Conservation (phyloP, 1,140 invertebrate genomes). For the Achroia grisella region DNA sequence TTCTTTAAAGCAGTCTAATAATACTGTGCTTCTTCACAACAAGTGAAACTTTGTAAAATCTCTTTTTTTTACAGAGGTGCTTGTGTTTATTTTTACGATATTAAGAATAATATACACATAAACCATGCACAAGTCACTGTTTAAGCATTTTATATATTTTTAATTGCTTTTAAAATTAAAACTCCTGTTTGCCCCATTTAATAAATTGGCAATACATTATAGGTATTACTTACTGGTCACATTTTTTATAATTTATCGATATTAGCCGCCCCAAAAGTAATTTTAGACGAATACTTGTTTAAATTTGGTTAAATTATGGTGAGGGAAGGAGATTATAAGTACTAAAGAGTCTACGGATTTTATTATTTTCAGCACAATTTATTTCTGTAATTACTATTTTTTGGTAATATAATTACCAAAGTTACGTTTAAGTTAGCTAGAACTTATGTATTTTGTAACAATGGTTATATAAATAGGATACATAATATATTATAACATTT, state of each 20-base stretch:
- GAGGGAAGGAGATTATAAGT: not conserved
- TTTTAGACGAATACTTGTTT: constrained; percentile 1
- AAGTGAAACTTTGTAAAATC: too few species aligned
- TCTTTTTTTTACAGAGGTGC: too few species aligned
- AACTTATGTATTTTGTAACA: too few species aligned
- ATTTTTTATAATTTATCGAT: constrained; percentile 9
- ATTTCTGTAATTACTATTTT: not conserved
- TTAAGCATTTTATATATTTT: not conserved
- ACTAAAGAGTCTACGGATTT: not conserved
- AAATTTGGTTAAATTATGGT: not conserved
- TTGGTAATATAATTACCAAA: too few species aligned
- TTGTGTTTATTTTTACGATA: not conserved
- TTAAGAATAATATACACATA: not conserved
- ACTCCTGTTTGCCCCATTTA: constrained; percentile 9
- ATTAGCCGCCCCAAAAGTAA: constrained; percentile 2
- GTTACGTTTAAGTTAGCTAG: too few species aligned
- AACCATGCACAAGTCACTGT: too few species aligned
- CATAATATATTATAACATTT: too few species aligned
- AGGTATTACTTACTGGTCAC: constrained; percentile 1
- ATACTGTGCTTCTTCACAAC: too few species aligned
- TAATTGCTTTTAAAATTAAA: constrained; percentile 10
- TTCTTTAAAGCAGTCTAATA: too few species aligned
- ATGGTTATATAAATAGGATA: too few species aligned
- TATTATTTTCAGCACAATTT: not conserved
- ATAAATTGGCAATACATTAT: constrained; percentile 12